Base-by-base conservation (phyloP, 2,797 vertebrate genomes). In the Podarcis siculus region DNA sequence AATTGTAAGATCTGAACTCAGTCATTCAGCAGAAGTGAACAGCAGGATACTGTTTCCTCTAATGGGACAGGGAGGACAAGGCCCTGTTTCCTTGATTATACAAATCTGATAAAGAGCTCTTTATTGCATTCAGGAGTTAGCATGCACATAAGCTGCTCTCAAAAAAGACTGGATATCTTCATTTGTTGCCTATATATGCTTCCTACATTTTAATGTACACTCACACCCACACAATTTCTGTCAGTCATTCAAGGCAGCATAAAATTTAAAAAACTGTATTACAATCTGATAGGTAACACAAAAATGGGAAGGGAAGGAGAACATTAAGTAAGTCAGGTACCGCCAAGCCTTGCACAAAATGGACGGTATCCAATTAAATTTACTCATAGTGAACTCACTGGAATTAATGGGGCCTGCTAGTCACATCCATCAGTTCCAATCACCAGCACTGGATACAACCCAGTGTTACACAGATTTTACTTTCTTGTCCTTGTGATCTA, bases 1-100 rank as follows among this genome's bases (percentile, higher is more conserved):
- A 42, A 72, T 45, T 23, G 4, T 19, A 67, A 67, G 25, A 88
- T 79, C 82, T 17, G 37, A 92, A 89, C 86, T 58, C 87, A 87
- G 77, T 64, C 67, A 79, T 85, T 82, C 73, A 82, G 55, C 39
- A 75, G 76, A 76, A 89, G 89, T 4, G 42, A 86, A 89, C 86
- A 82, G 27, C 78, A 55, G 21, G 58, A 77, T 77, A 45, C 0
- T 49, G 3, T 17, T 83, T 49, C 87, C 77, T 77, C 79, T 13
- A 23, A 87, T 69, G 76, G 35, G 64, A 49, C 10, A 86, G 76
- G 75, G 37, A 49, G 77, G 45, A 23, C 19, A 25, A 90, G 17
- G 81, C 42, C 23, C 0, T 0, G 7, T 61, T 91, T 86, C 75
- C 84, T 89, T 49, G 37, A 86, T 87, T 67, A 55, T 39, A 67